These are phyloP conservation scores for Poliocrania exsul DNA, from an alignment of 2,797 vertebrate species.

Conservation along the genomic window DNA sequence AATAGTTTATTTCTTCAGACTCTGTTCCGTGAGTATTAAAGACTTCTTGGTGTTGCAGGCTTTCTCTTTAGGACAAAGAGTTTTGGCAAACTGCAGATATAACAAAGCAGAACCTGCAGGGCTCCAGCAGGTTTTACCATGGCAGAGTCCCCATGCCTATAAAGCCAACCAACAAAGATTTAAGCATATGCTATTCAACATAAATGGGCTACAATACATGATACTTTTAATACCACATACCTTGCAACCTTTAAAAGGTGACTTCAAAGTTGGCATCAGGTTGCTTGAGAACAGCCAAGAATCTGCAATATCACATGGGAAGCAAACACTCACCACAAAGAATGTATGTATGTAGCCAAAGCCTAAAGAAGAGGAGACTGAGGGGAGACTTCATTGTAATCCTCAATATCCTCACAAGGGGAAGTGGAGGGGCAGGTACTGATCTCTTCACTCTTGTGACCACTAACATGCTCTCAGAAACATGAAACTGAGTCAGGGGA, in stretches of 20 bases:
- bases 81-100: background rate
- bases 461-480: background rate
- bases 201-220: rapidly evolving
- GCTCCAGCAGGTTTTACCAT: background rate
- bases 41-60: background rate
- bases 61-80: background rate
- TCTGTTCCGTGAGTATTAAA: background rate
- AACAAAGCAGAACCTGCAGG: background rate
- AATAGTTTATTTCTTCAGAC: background rate
- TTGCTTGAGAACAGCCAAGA: background rate
- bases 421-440: background rate
- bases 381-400: background rate
- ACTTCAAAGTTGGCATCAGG: background rate
- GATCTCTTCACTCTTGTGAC: background rate
- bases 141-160: background rate
- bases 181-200: background rate
- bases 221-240: background rate
- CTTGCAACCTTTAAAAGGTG: background rate
- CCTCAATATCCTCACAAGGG: background rate
- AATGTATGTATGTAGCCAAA: background rate
- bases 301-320: background rate
- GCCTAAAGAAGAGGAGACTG: background rate
- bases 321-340: background rate
- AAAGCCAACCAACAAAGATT: background rate
- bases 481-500: background rate